Conservation (phyloP, 2,113 vertebrate genomes). For the Prinia subflava region DNA sequence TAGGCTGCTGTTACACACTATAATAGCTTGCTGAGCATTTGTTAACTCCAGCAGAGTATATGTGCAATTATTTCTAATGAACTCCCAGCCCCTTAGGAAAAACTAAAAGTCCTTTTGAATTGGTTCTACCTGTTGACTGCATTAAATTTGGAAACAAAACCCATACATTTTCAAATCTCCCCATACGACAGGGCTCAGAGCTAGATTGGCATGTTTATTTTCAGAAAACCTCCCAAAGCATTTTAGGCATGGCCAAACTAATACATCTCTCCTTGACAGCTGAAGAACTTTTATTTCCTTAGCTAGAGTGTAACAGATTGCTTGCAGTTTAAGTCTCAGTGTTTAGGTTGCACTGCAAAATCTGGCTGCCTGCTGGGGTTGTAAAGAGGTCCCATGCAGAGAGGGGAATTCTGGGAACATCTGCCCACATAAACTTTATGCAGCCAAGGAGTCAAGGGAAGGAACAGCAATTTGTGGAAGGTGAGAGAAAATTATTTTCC, state of each 20-base stretch:
- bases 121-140: conserved; percentile 19
- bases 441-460: background rate
- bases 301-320: conserved; percentile 40
- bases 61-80: conserved; percentile 48
- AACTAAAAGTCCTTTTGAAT: conserved; percentile 3
- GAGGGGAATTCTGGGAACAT: conserved; percentile 53
- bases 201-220: conserved; percentile 33
- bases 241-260: conserved; percentile 40
- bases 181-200: background rate
- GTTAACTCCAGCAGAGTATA: conserved; percentile 45
- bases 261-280: conserved; percentile 55
- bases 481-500: background rate
- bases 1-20: background rate
- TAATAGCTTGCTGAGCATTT: conserved; percentile 49
- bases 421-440: conserved; percentile 27
- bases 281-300: conserved; percentile 53
- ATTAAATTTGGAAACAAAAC: conserved; percentile 27
- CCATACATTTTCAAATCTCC: conserved; percentile 26
- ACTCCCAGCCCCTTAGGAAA: background rate
- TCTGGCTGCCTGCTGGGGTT: conserved; percentile 52
- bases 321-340: conserved; percentile 30
- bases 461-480: conserved; percentile 6
- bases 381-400: conserved; percentile 54
- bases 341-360: conserved; percentile 41
- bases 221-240: conserved; percentile 51